Conservation (phyloP, 2,888 invertebrate species). For the Colletes collaris region DNA sequence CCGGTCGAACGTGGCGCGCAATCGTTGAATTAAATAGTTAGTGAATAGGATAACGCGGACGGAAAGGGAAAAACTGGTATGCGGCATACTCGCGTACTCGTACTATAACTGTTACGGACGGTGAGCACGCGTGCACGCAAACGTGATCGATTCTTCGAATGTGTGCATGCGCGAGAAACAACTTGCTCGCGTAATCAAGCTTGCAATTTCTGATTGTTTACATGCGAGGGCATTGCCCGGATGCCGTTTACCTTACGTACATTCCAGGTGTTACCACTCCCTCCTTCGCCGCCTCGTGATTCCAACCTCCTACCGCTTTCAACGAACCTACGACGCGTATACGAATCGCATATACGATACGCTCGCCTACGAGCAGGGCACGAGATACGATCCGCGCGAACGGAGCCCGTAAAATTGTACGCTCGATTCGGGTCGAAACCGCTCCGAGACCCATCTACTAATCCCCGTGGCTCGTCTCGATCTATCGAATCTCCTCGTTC, state of each 20-base stretch:
- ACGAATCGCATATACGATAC: constrained; percentile 22
- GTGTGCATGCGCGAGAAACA: constrained; percentile 57
- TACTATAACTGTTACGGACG: constrained; percentile 42
- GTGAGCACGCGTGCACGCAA: constrained; percentile 38
- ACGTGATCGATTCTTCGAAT: constrained; percentile 50
- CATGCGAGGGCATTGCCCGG: constrained; percentile 82
- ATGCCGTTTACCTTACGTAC: constrained; percentile 80
- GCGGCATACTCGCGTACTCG: constrained; percentile 23
- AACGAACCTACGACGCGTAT: constrained; percentile 34
- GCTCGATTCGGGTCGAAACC: too few species aligned
- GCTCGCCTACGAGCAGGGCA: background rate
- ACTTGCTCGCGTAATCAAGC: constrained; percentile 64
- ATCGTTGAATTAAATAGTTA: constrained; percentile 33
- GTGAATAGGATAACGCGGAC: constrained; percentile 23
- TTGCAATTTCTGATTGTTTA: constrained; percentile 81
- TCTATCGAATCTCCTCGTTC: constrained; percentile 11
- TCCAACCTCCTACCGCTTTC: constrained; percentile 36
- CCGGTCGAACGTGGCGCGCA: constrained; percentile 9
- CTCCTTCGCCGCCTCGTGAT: constrained; percentile 41
- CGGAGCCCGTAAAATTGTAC: too few species aligned
- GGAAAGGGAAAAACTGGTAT: constrained; percentile 47
- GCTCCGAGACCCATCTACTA: too few species aligned
- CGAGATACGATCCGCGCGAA: background rate
- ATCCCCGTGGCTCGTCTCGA: too few species aligned
- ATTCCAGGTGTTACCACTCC: constrained; percentile 72